phyloP scores from a whole-genome alignment of 2,888 invertebrate species.

The Apamea epomidion region DNA sequence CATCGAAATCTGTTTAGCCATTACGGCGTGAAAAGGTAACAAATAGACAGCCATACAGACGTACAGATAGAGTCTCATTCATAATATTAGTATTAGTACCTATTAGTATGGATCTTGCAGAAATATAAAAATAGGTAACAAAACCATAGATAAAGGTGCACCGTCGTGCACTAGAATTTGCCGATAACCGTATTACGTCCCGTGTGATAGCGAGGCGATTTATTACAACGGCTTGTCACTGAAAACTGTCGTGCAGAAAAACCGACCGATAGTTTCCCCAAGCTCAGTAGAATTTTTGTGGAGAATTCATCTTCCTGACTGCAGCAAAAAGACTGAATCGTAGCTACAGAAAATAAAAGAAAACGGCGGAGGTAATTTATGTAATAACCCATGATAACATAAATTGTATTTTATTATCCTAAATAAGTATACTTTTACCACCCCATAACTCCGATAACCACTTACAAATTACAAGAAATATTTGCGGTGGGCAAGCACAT shows the following conservation, averaged over 20 bases:
- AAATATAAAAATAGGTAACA: background rate
- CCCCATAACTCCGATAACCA: conserved; percentile 51
- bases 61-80: background rate
- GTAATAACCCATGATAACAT: conserved; percentile 14
- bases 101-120: background rate
- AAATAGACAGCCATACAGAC: background rate
- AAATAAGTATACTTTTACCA: conserved; percentile 36
- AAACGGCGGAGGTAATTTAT: conserved; percentile 7
- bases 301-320: conserved; percentile 14
- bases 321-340: conserved; percentile 19
- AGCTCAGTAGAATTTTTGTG: conserved; percentile 16
- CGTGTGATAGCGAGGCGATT: conserved; percentile 48
- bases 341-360: background rate
- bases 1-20: background rate
- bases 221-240: conserved; percentile 46
- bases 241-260: conserved; percentile 44
- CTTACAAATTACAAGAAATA: conserved; percentile 62
- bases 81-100: background rate
- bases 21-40: background rate
- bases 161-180: conserved; percentile 24
- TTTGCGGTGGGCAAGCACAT: conserved; percentile 66
- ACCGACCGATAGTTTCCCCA: conserved; percentile 9
- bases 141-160: conserved; percentile 32
- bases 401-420: conserved; percentile 39
- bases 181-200: conserved; percentile 49